Base-by-base conservation (phyloP, 2,888 invertebrate species). In the Meteorus cinctellus region DNA sequence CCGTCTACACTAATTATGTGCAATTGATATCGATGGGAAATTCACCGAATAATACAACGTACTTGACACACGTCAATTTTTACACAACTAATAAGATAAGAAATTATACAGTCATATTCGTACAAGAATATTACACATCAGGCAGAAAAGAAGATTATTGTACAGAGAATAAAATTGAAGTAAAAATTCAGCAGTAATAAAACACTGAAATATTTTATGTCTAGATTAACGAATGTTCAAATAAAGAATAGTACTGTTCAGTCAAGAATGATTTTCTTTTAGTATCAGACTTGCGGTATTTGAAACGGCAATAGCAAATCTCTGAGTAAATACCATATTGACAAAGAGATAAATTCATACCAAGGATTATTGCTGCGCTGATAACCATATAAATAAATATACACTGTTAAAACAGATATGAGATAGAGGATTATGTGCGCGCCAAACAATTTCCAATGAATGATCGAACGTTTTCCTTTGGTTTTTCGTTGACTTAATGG, bases 1-100 rank as follows among this genome's bases (percentile, higher is more conserved):
- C 27, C 19, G 59, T 60, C 27, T 45, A 41, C 59, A 16, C 60
- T 60, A 71, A 71, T 71, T 71, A 60, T 60, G 41, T 41, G 19
- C 60, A 24, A 41, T 60, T 71, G 41, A 71, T 71, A 71, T 71
- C 60, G 41, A 71, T 45, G 41, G 24, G 45, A 60, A 70, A 41
- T 24, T 34, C 14, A 41, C 19, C 16, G 34, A 41, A 65, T 36
- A 16, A 29, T 31, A 63, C 29, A 14, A 4, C 14, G 34, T 29
- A 19, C 16, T 36, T 65, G 41, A 36, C 27, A 41, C 62, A 34
- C 16, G 16, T 14, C 10, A 29, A 63, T 63, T 63, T 19, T 5
- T n/a, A 16, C 65, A 34, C n/a, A 19, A 36, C 4, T 8, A 34
- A 31, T 27, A 63, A 12, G 45, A 67, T 31, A 31, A 31, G 2